Evolutionary conservation across 1,140 invertebrate genomes (phyloP), one percentile per base, ranked within the genome.

Genomic region (Drosophila parabipectinata): DNA sequence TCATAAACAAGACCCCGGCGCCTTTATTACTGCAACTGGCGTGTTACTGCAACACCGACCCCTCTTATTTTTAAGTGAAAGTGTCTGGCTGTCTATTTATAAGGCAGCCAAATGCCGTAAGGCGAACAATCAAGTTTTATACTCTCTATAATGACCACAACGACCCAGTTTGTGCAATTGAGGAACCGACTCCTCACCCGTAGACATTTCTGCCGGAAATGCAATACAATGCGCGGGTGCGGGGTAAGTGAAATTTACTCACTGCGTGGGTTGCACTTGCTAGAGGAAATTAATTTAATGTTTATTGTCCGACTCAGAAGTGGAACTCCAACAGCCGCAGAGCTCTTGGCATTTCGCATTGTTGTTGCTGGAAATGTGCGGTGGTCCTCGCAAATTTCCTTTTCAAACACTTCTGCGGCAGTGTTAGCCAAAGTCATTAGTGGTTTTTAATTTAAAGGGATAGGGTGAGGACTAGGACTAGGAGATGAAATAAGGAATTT

Each of bases 91-190:
- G 51, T 26, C 67, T 71, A 71, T 71, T 71, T 57, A 71, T 69
- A 71, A 56, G 67, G 67, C 52, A 48, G 34, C 18, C 66, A 69
- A 69, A 69, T 69, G 67, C 45, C 64, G 47, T 57, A 39, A 69
- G 63, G 34, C 67, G 44, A 57, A 26, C 67, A 71, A 71, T 71
- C 67, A 71, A 71, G 67, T 69, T 69, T 71, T 71, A 71, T 69
- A 26, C 64, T 30, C 64, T 57, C 64, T 47, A 39, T 69, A 69
- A 69, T 69, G 66, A 69, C 66, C 63, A 69, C 63, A 56, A 39
- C 63, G 66, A 69, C 63, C 66, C 63, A 57, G 63, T 69, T 69
- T 50, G 52, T 50, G 67, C 63, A 71, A 71, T 71, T 71, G 67
- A 41, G 9, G 44, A 28, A 56, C 48, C 6, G 41, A 14, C 14